A percentile compares a stretch with the other conserved stretches of the same genome.
Evolutionary conservation across 2,888 invertebrate genomes (phyloP).

Genomic region (Gymnocheta viridis): DNA sequence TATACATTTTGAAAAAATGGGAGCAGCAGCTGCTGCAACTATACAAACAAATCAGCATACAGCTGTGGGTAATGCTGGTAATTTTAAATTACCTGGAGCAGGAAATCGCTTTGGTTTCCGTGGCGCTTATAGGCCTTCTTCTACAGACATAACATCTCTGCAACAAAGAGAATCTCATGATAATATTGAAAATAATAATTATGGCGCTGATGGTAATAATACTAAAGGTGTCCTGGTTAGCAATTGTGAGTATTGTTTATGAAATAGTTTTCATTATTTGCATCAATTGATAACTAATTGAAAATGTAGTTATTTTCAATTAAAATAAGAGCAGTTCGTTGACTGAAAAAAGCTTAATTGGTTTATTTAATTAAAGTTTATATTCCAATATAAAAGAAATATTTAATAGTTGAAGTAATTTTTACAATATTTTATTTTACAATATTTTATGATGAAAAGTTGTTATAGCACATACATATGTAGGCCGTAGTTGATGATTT

Average conservation of each 20-base stretch:
- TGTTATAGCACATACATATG: no score
- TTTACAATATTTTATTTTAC: neutral
- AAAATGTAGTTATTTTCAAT: neutral
- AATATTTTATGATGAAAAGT: neutral
- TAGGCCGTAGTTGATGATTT: no score
- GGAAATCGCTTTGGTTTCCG: conserved; percentile 91
- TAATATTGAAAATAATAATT: conserved; percentile 83
- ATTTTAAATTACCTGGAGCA: conserved; percentile 77
- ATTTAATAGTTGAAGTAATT: neutral
- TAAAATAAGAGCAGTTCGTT: neutral
- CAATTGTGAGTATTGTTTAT: conserved; percentile 76
- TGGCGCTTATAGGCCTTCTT: conserved; percentile 83
- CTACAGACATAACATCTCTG: conserved; percentile 85
- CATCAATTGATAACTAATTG: neutral
- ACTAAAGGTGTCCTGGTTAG: conserved; percentile 79
- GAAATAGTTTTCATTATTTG: neutral
- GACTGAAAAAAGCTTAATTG: neutral
- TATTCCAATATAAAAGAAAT: no score
- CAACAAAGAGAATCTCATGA: conserved; percentile 85
- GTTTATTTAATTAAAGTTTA: neutral
- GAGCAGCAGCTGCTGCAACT: conserved; percentile 73
- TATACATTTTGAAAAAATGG: conserved; percentile 80
- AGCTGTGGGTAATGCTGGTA: conserved; percentile 28
- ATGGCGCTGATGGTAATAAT: conserved; percentile 71
- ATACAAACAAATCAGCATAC: conserved; percentile 71